Conservation (phyloP, 2,888 invertebrate species). For the Vanessa cardui region DNA sequence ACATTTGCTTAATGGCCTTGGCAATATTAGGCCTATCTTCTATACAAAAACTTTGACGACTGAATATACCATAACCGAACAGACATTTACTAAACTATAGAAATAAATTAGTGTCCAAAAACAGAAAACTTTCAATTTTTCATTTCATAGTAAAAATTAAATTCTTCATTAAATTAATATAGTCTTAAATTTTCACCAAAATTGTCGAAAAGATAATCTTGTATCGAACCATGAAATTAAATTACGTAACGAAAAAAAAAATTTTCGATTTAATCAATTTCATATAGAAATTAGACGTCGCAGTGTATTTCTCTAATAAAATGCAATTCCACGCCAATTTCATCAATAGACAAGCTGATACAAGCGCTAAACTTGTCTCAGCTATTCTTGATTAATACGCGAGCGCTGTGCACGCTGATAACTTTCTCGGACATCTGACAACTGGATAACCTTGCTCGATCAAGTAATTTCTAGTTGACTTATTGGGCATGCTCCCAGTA, state of each 20-base stretch:
- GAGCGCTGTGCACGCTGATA: slow-evolving; percentile 44
- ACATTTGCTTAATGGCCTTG: neutral
- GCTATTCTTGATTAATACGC: slow-evolving; percentile 26
- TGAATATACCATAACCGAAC: too few species aligned
- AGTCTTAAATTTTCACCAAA: neutral
- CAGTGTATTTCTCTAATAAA: neutral
- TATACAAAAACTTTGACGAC: too few species aligned
- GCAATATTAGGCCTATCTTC: neutral
- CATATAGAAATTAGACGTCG: neutral
- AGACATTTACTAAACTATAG: too few species aligned
- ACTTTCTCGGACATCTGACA: slow-evolving; percentile 72
- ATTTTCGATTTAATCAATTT: neutral
- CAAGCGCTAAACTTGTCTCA: slow-evolving; percentile 15
- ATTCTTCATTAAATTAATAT: neutral
- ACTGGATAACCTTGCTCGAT: slow-evolving; percentile 67
- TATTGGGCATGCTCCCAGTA: slow-evolving; percentile 61
- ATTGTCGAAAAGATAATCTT: neutral
- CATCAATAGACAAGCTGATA: slow-evolving; percentile 14
- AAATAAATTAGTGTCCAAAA: too few species aligned
- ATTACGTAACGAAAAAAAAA: neutral
- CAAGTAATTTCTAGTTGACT: slow-evolving; percentile 70
- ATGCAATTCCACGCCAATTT: slow-evolving; percentile 9
- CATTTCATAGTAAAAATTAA: too few species aligned
- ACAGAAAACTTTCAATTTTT: too few species aligned
- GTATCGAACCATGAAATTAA: neutral